A percentile compares a stretch with the other conserved stretches of the same genome.
phyloP scores from a whole-genome alignment of 1,140 invertebrate species.

The Drosophila suzukii region DNA sequence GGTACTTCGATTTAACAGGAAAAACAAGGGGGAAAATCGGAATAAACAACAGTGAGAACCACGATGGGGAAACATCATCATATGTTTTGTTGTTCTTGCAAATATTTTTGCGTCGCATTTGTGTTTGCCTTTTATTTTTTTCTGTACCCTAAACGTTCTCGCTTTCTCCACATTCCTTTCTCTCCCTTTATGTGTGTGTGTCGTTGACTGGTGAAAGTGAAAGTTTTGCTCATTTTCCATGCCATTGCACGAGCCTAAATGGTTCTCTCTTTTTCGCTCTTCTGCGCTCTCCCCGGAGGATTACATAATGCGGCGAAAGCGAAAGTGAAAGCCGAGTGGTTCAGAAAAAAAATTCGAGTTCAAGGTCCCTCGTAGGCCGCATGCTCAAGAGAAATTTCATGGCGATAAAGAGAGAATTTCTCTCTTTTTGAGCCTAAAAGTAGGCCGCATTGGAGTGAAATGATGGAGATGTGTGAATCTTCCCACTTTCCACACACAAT shows the following conservation, averaged over 20 bases:
- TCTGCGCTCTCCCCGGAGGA: conserved; percentile 29
- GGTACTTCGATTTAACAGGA: conserved; percentile 41
- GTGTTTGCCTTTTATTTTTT: conserved; percentile 49
- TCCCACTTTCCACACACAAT: not conserved
- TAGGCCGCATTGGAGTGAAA: conserved; percentile 69
- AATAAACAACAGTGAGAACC: conserved; percentile 21
- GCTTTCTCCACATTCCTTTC: conserved; percentile 1
- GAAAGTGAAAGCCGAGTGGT: conserved; percentile 40
- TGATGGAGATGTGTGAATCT: conserved; percentile 2
- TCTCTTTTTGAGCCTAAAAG: conserved; percentile 58
- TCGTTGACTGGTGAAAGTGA: conserved; percentile 79
- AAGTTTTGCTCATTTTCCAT: conserved; percentile 73
- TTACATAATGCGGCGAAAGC: conserved; percentile 69
- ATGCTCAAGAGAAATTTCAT: conserved; percentile 67
- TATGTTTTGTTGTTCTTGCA: conserved; percentile 65
- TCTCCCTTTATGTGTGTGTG: conserved; percentile 20
- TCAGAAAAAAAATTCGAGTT: conserved; percentile 66
- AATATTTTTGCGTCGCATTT: conserved; percentile 52
- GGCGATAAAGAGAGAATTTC: conserved; percentile 13
- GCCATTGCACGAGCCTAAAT: conserved; percentile 71
- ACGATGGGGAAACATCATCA: conserved; percentile 37
- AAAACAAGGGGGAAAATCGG: conserved; percentile 18
- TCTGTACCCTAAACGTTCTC: conserved; percentile 51
- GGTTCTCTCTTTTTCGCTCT: conserved; percentile 13
- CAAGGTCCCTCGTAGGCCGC: conserved; percentile 80